Percentiles rank a stretch among this genome's conserved stretches.
Evolutionary conservation across 1,140 invertebrate genomes (phyloP).

Genomic region (Riptortus pedestris): DNA sequence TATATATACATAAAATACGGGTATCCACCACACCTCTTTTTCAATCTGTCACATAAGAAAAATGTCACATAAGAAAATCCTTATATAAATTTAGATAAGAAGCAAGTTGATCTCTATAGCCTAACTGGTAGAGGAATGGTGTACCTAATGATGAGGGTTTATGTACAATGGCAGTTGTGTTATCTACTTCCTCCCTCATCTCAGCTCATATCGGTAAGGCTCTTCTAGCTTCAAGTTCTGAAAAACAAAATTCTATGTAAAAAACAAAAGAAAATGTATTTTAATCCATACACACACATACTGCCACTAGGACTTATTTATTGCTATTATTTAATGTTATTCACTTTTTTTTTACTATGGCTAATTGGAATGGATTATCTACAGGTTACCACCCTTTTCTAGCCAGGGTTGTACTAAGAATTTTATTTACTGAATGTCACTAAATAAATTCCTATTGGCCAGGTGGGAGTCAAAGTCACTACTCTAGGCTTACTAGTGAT

Average conservation of each 20-base stretch:
- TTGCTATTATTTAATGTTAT: not conserved
- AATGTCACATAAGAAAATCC: slow-evolving; percentile 1
- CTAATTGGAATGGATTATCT: no score
- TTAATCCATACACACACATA: no score
- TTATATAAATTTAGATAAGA: slow-evolving; percentile 7
- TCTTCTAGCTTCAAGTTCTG: slow-evolving; percentile 1
- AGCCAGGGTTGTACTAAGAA: no score
- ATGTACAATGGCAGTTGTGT: slow-evolving; percentile 8
- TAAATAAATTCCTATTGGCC: not conserved
- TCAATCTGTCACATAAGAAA: not conserved
- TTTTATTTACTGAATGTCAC: no score
- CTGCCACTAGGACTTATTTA: no score
- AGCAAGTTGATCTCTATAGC: slow-evolving; percentile 5
- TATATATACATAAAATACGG: not conserved
- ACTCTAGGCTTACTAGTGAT: not conserved
- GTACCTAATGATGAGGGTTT: slow-evolving; percentile 15
- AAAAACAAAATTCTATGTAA: not conserved
- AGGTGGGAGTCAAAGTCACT: not conserved
- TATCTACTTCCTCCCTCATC: slow-evolving; percentile 1
- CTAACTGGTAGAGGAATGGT: slow-evolving; percentile 12
- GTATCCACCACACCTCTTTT: not conserved
- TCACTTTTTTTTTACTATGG: not conserved
- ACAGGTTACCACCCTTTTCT: no score
- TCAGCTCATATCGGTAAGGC: slow-evolving; percentile 10
- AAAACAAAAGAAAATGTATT: slow-evolving; percentile 1